Evolutionary conservation across 2,113 vertebrate genomes (phyloP), one percentile per base, ranked within the genome.

Genomic region (Nansenia antarctica): DNA sequence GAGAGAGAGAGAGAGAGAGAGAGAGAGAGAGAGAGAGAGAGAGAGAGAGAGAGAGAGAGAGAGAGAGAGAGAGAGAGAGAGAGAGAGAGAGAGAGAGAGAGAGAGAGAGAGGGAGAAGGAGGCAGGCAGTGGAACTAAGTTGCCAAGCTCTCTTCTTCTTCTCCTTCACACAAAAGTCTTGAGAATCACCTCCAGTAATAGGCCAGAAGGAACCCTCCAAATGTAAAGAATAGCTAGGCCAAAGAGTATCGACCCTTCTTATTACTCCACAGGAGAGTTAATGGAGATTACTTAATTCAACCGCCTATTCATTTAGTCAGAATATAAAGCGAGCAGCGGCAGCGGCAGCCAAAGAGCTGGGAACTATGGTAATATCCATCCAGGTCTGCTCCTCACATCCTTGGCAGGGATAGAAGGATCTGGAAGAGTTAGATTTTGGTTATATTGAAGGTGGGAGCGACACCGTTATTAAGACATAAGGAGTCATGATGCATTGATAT

Each of bases 181-280:
- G 69, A 85, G 87, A 81, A 80, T 84, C 82, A 87, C 83, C 87
- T 85, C 76, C 74, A 57, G 79, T 88, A 89, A 87, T 86, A 59
- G 80, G 85, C 82, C 87, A 85, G 74, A 76, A 66, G 85, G 80
- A 81, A 86, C 70, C 65, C 62, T 80, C 67, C 77, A 73, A 73
- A 81, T 70, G 74, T 75, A 74, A 87, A 85, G 74, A 78, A 82
- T 72, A 77, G 78, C 74, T 54, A 75, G 79, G 80, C 82, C 79
- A 88, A 57, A 76, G 81, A 77, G 83, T 81, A 85, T 79, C 79
- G 83, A 83, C 80, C 82, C 78, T 68, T 73, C 74, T 77, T 79
- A 82, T 82, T 76, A 74, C 68, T 74, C 77, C 71, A 68, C 69
- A 22, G n/a, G 83, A 80, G 84, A 83, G 74, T 80, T 71, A 74